Evolutionary conservation across 2,888 invertebrate genomes (phyloP).

Genomic region (Patella ulyssiponensis): DNA sequence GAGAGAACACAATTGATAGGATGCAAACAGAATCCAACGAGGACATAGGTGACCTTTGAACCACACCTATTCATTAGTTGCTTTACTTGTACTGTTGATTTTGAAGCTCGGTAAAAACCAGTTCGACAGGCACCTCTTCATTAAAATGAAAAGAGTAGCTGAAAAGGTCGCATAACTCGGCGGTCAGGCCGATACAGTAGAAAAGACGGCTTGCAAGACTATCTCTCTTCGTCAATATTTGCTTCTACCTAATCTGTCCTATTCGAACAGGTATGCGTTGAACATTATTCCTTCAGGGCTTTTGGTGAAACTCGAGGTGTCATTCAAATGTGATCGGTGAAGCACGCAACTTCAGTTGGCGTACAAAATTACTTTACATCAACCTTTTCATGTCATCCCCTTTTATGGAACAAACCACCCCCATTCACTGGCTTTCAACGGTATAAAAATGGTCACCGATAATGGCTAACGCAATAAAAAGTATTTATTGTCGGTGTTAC

Average conservation of each 20-base stretch:
- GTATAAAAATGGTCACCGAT: too few species aligned
- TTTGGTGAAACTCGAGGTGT: not conserved
- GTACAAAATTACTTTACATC: not conserved
- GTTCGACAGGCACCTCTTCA: not conserved
- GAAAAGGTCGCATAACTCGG: conserved; percentile 20
- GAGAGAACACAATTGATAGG: conserved; percentile 7
- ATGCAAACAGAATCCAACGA: not conserved
- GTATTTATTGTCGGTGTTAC: conserved; percentile 22
- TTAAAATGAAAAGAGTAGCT: conserved; percentile 12
- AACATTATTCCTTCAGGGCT: conserved; percentile 2
- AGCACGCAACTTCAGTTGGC: not conserved
- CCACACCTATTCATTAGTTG: not conserved
- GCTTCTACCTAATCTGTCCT: conserved; percentile 17
- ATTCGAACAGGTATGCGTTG: conserved; percentile 10
- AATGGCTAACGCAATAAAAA: conserved; percentile 12
- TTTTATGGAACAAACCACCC: not conserved
- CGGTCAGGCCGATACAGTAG: conserved; percentile 20
- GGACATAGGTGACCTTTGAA: not conserved
- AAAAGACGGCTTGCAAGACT: not conserved
- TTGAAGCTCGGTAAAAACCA: not conserved
- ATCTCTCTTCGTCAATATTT: conserved; percentile 20
- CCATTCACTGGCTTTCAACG: conserved; percentile 14
- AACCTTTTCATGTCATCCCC: too few species aligned
- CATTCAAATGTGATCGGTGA: not conserved
- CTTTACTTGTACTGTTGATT: not conserved